Evolutionary conservation across 2,888 invertebrate species (phyloP).

Genomic region (Lumbricus terrestris): DNA sequence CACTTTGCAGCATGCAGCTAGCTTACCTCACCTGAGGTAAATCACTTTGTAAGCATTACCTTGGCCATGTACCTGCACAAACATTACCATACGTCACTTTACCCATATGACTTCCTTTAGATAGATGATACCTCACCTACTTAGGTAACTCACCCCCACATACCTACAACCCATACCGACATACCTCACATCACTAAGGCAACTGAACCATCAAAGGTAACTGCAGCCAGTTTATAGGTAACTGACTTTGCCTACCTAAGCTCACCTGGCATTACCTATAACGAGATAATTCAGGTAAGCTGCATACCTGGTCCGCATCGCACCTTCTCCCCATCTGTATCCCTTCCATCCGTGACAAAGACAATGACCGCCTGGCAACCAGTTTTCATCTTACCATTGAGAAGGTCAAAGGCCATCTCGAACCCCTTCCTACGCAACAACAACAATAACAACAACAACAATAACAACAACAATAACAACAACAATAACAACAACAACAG

Average conservation of each 20-base stretch:
- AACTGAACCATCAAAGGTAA: neutral
- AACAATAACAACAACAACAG: too few relatives aligned
- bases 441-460: neutral
- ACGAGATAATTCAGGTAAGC: neutral
- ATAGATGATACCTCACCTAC: too few relatives aligned
- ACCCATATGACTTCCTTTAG: too few relatives aligned
- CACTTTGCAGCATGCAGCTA: neutral
- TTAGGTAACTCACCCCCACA: too few relatives aligned
- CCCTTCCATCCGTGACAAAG: conserved; percentile 59
- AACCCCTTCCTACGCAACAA: conserved; percentile 54
- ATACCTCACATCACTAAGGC: neutral
- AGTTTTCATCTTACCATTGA: conserved; percentile 53
- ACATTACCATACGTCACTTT: too few relatives aligned
- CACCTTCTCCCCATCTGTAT: conserved; percentile 59
- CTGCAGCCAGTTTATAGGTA: neutral
- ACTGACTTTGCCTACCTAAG: neutral
- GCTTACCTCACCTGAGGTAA: neutral
- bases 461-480: too few relatives aligned
- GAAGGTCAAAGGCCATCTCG: conserved; percentile 54
- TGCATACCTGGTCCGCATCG: conserved; percentile 57
- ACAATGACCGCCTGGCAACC: conserved; percentile 59
- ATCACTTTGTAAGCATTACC: too few relatives aligned
- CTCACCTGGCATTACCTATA: neutral
- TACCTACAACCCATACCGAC: neutral
- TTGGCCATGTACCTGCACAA: too few relatives aligned